phyloP scores from a whole-genome alignment of 2,113 vertebrate genomes.

The Galeopterus variegatus region DNA sequence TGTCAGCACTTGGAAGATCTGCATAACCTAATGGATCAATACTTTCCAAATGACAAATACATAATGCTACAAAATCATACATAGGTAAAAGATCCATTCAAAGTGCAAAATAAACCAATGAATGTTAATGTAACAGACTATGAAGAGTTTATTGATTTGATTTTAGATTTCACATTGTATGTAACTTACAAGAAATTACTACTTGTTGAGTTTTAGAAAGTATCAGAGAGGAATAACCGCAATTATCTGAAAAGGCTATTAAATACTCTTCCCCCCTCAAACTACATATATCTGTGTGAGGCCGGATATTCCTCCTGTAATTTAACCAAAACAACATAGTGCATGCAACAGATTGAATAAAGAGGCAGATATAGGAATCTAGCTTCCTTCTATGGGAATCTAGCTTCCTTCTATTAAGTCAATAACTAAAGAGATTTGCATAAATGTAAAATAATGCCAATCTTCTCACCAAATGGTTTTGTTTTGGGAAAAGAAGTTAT shows the following conservation, averaged over 20 bases:
- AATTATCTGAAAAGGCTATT: constrained; percentile 32
- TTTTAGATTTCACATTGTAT: constrained; percentile 42
- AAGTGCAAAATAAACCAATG: constrained; percentile 44
- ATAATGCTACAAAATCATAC: constrained; percentile 42
- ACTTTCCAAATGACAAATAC: constrained; percentile 37
- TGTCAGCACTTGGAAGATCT: constrained; percentile 36
- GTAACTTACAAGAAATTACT: not conserved
- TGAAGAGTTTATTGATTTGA: constrained; percentile 18
- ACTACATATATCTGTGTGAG: not conserved
- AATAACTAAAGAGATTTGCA: not conserved
- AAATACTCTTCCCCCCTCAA: not conserved
- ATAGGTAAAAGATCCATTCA: constrained; percentile 17
- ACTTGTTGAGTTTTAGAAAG: constrained; percentile 26
- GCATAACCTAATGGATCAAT: not conserved
- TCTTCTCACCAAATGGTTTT: constrained; percentile 15
- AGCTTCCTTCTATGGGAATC: not conserved
- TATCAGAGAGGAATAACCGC: constrained; percentile 64
- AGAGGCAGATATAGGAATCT: not conserved
- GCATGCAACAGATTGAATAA: constrained; percentile 6
- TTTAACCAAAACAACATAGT: constrained; percentile 24
- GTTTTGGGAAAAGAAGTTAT: not conserved
- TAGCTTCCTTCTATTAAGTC: not conserved
- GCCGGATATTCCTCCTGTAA: constrained; percentile 18
- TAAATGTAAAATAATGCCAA: constrained; percentile 5
- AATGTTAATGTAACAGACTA: constrained; percentile 21